Conservation (phyloP, 2,888 invertebrate genomes). For the Sisyra nigra region DNA sequence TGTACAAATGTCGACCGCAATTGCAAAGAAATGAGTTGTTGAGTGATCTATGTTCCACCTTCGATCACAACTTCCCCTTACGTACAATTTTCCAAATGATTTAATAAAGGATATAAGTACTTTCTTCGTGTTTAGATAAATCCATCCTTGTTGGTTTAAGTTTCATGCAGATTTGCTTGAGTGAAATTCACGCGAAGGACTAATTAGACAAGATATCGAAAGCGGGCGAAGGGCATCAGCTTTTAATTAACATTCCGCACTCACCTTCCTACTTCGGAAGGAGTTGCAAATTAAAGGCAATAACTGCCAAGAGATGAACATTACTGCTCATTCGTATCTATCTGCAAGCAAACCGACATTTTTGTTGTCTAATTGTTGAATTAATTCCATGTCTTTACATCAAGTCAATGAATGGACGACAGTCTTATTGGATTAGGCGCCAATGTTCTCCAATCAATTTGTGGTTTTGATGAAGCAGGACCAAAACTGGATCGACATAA, state of each 20-base stretch:
- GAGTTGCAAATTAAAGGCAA: constrained; percentile 31
- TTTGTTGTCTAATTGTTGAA: constrained; percentile 30
- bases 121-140: no score
- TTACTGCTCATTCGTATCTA: constrained; percentile 12
- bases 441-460: background rate
- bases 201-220: constrained; percentile 4
- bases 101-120: no score
- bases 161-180: no score
- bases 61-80: no score
- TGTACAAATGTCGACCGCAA: no score
- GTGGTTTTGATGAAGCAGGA: background rate
- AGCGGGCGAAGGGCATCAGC: constrained; percentile 2
- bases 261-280: constrained; percentile 20
- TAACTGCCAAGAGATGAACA: constrained; percentile 26
- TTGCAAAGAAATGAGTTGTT: no score
- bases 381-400: constrained; percentile 25
- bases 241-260: constrained; percentile 5
- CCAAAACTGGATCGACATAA: background rate
- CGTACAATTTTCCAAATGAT: no score
- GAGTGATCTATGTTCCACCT: no score
- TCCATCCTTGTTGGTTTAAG: no score
- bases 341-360: constrained; percentile 19
- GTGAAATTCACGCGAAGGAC: background rate
- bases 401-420: constrained; percentile 17
- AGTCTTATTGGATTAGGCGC: constrained; percentile 5